A percentile compares a stretch with the other conserved stretches of the same genome.
These are phyloP conservation scores for Myocastor coypus DNA, from an alignment of 2,113 vertebrate genomes.

Conservation along the genomic window DNA sequence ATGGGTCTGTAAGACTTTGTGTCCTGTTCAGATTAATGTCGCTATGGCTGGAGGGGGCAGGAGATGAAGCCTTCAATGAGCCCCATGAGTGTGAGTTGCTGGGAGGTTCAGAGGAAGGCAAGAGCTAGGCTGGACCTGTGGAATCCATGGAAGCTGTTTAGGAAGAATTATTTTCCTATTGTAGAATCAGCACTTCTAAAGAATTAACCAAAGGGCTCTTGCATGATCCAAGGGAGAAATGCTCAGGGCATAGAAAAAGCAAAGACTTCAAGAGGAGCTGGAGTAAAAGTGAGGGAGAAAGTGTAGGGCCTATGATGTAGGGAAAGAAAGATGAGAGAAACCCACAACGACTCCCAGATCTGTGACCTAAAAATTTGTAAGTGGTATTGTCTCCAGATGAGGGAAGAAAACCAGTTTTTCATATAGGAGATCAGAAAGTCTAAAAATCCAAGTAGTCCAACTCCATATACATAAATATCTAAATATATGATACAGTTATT, in stretches of 20 bases:
- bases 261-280: not conserved
- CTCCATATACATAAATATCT: not conserved
- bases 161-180: not conserved
- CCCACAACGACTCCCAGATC: not conserved
- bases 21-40: not conserved
- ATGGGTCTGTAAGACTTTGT: not conserved
- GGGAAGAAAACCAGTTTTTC: not conserved
- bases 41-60: not conserved
- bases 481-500: not conserved
- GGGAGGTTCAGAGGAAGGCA: not conserved
- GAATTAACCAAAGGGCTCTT: not conserved
- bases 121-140: not conserved
- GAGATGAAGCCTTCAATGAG: not conserved
- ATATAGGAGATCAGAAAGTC: not conserved
- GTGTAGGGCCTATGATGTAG: not conserved
- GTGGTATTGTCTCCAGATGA: not conserved
- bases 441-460: not conserved
- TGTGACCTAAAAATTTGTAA: slow-evolving; percentile 24
- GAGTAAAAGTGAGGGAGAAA: not conserved
- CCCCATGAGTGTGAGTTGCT: not conserved
- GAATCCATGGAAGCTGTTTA: not conserved
- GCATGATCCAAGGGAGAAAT: not conserved
- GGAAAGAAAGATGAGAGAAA: not conserved
- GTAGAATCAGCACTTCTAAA: not conserved
- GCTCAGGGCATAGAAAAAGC: not conserved